phyloP scores from a whole-genome alignment of 2,888 invertebrate genomes.

The Tinea pellionella region DNA sequence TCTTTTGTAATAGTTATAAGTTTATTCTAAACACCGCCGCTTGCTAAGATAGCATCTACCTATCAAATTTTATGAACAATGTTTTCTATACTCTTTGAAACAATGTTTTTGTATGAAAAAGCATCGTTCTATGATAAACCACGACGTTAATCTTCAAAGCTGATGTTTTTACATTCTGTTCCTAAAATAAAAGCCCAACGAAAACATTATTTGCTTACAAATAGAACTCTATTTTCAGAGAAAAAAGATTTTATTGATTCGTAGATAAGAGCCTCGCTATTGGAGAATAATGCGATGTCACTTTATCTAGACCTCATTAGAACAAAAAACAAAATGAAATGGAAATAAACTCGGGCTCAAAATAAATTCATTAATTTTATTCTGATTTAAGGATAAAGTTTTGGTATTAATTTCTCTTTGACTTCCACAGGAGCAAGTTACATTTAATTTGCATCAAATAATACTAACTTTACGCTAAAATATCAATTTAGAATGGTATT shows the following conservation, averaged over 20 bases:
- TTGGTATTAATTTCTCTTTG: not conserved
- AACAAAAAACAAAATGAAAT: not conserved
- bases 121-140: not conserved
- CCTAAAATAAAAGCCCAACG: not conserved
- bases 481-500: not conserved
- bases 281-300: too few relatives aligned
- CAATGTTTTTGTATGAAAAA: conserved; percentile 2
- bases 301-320: too few relatives aligned
- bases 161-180: conserved; percentile 1
- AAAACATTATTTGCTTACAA: not conserved
- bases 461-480: not conserved
- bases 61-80: not conserved
- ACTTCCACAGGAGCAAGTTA: not conserved
- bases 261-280: too few relatives aligned
- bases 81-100: not conserved
- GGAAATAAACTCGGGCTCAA: too few relatives aligned
- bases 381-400: not conserved
- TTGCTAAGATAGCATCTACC: too few relatives aligned
- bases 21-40: too few relatives aligned
- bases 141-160: not conserved
- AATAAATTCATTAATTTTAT: not conserved
- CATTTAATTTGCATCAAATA: not conserved
- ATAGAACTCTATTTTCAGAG: not conserved
- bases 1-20: too few relatives aligned
- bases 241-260: not conserved